Base-by-base conservation (phyloP, 2,113 vertebrate genomes). In the Setophaga kirtlandii region DNA sequence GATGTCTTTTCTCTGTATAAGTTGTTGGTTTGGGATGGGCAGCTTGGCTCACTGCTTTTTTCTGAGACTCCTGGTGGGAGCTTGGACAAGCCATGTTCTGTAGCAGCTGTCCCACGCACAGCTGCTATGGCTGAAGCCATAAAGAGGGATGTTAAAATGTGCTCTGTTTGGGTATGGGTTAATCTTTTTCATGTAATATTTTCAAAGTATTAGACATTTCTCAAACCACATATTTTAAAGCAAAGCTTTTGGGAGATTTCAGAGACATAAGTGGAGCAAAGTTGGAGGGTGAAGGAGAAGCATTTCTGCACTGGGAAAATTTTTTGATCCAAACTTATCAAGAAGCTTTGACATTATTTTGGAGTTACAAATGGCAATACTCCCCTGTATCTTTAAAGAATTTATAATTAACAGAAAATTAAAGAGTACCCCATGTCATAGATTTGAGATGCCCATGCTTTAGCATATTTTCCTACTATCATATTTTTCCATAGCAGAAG, bases 1-100 rank as follows among this genome's bases (percentile, higher is more conserved):
- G 50, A 24, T 53, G 11, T 53, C 64, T 73, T 53, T 90, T 49
- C 22, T 73, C 23, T 0, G 0, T 41, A 0, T 10, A 35, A 55
- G 7, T 41, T 64, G 9, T 27, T 87, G 50, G 8, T 56, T 58
- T 81, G 42, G 11, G 8, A 44, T 49, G 53, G 20, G 46, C 28
- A 71, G 18, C 47, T 59, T 89, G 46, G 16, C 21, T 92, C 33
- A 18, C 27, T 50, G 15, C 3, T 35, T 71, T 64, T 52, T 42
- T 17, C 19, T 41, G 31, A 73, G 15, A 18, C 21, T 67, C 24
- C 46, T 69, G 30, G 4, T 63, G 39, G 18, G 47, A 78, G 12
- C 39, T 52, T 35, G 30, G 23, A 64, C 20, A 70, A 81, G 30
- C 23, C n/a, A 8, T 6, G 16, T 55, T 74, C 19, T 22, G 8